Evolutionary conservation across 2,113 vertebrate species (phyloP).

Genomic region (Euleptes europaea): DNA sequence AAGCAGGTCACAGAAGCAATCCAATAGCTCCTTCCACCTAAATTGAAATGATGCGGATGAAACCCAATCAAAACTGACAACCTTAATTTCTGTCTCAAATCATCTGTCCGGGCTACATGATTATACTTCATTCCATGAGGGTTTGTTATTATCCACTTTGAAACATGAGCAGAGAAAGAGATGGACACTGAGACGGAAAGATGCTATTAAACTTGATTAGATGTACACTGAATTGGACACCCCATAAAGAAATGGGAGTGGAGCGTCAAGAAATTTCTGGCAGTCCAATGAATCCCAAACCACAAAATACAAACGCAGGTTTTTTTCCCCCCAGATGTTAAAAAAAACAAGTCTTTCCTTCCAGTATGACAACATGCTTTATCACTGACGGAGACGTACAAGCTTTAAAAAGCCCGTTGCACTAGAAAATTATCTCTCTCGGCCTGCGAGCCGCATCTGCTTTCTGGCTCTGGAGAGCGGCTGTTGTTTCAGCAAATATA

Average conservation of each 20-base stretch:
- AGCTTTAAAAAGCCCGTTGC: constrained; percentile 42
- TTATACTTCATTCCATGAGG: neutral
- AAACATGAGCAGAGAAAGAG: neutral
- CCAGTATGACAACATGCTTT: constrained; percentile 42
- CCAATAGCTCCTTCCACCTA: neutral
- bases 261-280: neutral
- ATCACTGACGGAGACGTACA: constrained; percentile 27
- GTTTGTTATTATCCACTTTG: neutral
- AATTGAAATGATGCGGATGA: neutral
- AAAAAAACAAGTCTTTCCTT: constrained; percentile 40
- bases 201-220: neutral
- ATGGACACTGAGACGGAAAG: neutral
- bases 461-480: constrained; percentile 38
- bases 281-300: neutral
- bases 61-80: neutral
- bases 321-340: constrained; percentile 11
- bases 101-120: too few species aligned
- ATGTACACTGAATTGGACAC: neutral
- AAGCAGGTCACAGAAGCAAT: neutral
- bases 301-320: constrained; percentile 4
- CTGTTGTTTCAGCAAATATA: constrained; percentile 50
- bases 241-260: neutral
- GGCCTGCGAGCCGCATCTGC: constrained; percentile 21
- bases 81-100: neutral
- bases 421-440: constrained; percentile 24